These are phyloP conservation scores for Lepisosteus oculatus DNA, from an alignment of 2,113 vertebrate genomes.

Conservation along the genomic window DNA sequence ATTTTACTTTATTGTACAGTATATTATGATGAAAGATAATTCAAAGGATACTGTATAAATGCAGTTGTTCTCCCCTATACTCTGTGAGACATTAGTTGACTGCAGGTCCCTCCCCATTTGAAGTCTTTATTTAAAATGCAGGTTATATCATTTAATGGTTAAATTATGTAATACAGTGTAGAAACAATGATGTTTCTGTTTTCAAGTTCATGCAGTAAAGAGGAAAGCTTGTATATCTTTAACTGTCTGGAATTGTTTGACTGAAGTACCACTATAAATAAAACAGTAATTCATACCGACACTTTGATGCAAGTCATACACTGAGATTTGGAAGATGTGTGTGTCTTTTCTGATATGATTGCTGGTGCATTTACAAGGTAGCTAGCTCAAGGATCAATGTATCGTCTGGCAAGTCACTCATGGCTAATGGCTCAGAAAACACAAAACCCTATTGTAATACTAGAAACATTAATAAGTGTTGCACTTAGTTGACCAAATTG, in stretches of 20 bases:
- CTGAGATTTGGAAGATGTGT: constrained; percentile 22
- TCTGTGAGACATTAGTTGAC: no score
- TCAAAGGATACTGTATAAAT: no score
- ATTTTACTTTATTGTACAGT: no score
- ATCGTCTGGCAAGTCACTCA: constrained; percentile 54
- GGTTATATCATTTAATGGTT: no score
- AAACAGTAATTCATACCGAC: constrained; percentile 28
- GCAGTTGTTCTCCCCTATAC: no score
- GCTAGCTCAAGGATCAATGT: constrained; percentile 57
- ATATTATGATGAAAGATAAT: no score
- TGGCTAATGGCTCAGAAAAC: constrained; percentile 69
- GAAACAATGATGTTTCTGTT: background rate
- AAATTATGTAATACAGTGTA: no score
- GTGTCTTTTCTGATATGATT: constrained; percentile 47
- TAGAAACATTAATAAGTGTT: constrained; percentile 64
- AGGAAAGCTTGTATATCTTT: background rate
- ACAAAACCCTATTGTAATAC: constrained; percentile 61
- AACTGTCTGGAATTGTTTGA: background rate
- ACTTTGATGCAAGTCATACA: constrained; percentile 29
- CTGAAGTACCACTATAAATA: constrained; percentile 10
- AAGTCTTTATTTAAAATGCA: no score
- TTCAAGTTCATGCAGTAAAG: no score
- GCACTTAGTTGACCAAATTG: constrained; percentile 71
- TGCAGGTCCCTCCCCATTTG: no score
- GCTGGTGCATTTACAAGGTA: constrained; percentile 53